phyloP scores from a whole-genome alignment of 2,888 invertebrate species.

The Nemurella pictetii region DNA sequence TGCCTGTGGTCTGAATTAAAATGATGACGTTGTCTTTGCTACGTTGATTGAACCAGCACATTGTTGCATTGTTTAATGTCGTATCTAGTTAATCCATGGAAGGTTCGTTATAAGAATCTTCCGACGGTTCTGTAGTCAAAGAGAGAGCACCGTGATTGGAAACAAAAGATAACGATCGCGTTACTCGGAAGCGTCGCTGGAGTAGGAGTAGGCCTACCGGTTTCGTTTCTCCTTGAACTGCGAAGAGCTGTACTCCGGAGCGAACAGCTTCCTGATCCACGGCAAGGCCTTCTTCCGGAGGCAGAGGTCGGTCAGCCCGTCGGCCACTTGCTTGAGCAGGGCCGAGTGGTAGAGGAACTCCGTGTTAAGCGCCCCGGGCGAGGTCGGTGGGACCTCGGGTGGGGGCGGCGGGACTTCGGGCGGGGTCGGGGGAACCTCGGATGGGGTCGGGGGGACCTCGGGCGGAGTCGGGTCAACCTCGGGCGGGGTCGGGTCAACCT shows the following conservation, averaged over 20 bases:
- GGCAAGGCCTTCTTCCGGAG: constrained; percentile 51
- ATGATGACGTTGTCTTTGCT: too few species aligned
- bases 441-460: not conserved
- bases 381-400: not conserved
- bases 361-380: constrained; percentile 52
- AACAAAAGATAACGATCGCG: too few species aligned
- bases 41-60: too few species aligned
- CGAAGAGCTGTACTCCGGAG: constrained; percentile 56
- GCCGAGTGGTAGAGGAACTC: constrained; percentile 58
- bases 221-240: constrained; percentile 55
- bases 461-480: not conserved
- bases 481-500: not conserved
- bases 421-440: not conserved
- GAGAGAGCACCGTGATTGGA: not conserved
- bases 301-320: constrained; percentile 50
- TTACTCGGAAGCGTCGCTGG: too few species aligned
- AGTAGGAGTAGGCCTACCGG: constrained; percentile 50
- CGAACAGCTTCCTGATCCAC: constrained; percentile 56
- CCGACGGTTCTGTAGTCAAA: not conserved
- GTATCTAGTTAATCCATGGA: not conserved
- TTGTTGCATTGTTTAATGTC: not conserved
- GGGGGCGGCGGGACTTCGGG: constrained; percentile 12
- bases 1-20: too few species aligned
- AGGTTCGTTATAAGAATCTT: too few species aligned
- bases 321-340: constrained; percentile 52